These are phyloP conservation scores for Anthrax anthrax DNA, from an alignment of 2,888 invertebrate species.

Conservation along the genomic window DNA sequence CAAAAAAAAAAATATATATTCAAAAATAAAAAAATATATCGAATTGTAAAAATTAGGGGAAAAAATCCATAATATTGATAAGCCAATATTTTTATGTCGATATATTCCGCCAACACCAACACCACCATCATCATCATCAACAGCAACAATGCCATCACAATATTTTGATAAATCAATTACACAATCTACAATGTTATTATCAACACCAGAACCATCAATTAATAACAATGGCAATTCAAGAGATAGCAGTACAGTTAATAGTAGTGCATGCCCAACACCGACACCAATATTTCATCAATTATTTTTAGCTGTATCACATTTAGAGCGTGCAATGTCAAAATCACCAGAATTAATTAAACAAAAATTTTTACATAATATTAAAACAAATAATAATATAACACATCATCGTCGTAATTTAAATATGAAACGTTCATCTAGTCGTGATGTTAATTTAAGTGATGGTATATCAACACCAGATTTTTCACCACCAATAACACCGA, in stretches of 20 bases:
- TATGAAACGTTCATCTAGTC: constrained; percentile 9
- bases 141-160: constrained; percentile 20
- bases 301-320: constrained; percentile 30
- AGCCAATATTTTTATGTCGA: constrained; percentile 11
- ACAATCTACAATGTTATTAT: not conserved
- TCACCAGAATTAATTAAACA: constrained; percentile 17
- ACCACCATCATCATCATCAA: constrained; percentile 20
- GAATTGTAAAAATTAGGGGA: not conserved
- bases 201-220: not conserved
- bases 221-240: too few relatives aligned
- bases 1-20: not conserved
- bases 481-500: not conserved
- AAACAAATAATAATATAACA: too few relatives aligned
- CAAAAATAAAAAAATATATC: not conserved
- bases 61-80: not conserved
- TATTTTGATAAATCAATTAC: constrained; percentile 7
- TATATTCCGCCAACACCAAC: constrained; percentile 19
- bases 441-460: constrained; percentile 8
- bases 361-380: constrained; percentile 8
- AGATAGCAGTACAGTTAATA: not conserved
- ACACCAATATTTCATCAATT: constrained; percentile 40
- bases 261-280: constrained; percentile 30
- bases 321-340: constrained; percentile 25
- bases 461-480: constrained; percentile 9
- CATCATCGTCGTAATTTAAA: not conserved